These are phyloP conservation scores for Gobius niger DNA, from an alignment of 2,113 vertebrate genomes.

Conservation along the genomic window DNA sequence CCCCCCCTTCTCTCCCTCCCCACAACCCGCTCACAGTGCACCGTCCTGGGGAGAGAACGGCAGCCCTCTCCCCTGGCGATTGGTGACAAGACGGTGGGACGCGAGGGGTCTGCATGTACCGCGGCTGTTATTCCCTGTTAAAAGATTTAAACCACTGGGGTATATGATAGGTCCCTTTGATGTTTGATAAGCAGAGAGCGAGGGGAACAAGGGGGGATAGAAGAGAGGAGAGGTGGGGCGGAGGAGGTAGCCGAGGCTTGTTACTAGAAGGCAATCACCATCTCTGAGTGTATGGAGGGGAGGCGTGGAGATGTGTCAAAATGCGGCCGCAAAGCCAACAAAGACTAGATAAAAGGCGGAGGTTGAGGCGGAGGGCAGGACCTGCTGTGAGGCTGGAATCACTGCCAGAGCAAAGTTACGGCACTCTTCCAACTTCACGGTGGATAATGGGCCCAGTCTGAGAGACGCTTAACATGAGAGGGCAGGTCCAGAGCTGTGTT, in stretches of 20 bases:
- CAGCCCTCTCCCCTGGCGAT: slow-evolving; percentile 87
- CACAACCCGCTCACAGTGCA: slow-evolving; percentile 20
- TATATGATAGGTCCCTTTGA: slow-evolving; percentile 98
- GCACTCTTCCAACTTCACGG: slow-evolving; percentile 59
- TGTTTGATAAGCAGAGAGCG: slow-evolving; percentile 95
- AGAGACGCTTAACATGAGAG: slow-evolving; percentile 28
- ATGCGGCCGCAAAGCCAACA: slow-evolving; percentile 81
- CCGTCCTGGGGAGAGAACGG: slow-evolving; percentile 88
- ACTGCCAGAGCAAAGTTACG: slow-evolving; percentile 67
- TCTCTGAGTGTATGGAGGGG: slow-evolving; percentile 83
- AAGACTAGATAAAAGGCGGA: slow-evolving; percentile 92
- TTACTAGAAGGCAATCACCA: slow-evolving; percentile 93
- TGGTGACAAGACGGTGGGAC: slow-evolving; percentile 89
- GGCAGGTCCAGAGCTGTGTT: slow-evolving; percentile 6
- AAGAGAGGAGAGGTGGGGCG: slow-evolving; percentile 47
- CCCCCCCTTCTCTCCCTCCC: background rate
- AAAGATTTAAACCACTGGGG: slow-evolving; percentile 99
- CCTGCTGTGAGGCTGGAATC: slow-evolving; percentile 90
- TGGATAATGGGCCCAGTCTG: slow-evolving; percentile 60
- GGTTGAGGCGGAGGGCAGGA: slow-evolving; percentile 87
- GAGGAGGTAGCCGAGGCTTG: slow-evolving; percentile 76
- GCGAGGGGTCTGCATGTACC: slow-evolving; percentile 94
- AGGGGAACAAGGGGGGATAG: slow-evolving; percentile 83
- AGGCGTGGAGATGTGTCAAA: slow-evolving; percentile 78
- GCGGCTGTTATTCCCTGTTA: slow-evolving; percentile 99